phyloP scores from a whole-genome alignment of 1,140 invertebrate species.

The Meteorus sp. region DNA sequence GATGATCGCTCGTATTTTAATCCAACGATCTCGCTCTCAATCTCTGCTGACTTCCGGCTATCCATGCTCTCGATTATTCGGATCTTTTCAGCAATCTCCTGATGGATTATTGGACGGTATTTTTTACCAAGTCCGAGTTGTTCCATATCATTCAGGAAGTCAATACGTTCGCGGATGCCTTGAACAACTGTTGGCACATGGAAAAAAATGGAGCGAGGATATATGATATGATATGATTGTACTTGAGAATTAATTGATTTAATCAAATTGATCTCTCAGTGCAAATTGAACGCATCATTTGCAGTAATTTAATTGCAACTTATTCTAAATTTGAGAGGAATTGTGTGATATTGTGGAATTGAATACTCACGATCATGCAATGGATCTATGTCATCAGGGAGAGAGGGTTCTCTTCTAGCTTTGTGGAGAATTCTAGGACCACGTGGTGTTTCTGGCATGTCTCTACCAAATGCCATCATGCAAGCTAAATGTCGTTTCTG shows the following conservation, averaged over 20 bases:
- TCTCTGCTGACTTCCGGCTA: conserved; percentile 35
- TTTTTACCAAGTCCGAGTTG: conserved; percentile 54
- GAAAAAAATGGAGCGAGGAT: conserved; percentile 22
- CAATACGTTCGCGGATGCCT: conserved; percentile 55
- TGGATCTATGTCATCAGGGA: conserved; percentile 35
- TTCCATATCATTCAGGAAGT: conserved; percentile 58
- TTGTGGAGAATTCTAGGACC: conserved; percentile 38
- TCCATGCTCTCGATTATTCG: conserved; percentile 50
- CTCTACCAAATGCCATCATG: conserved; percentile 57
- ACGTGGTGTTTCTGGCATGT: conserved; percentile 53
- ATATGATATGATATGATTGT: neutral
- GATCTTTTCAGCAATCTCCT: conserved; percentile 57
- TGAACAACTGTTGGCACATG: conserved; percentile 41
- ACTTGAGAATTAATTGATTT: neutral
- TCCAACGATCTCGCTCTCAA: conserved; percentile 40
- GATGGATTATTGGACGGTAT: conserved; percentile 55
- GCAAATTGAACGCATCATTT: neutral
- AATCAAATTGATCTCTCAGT: neutral
- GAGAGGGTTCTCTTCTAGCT: conserved; percentile 24
- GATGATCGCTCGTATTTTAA: conserved; percentile 38
- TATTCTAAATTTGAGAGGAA: conserved; percentile 1
- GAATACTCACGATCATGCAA: conserved; percentile 46
- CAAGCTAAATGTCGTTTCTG: conserved; percentile 56
- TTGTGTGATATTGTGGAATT: neutral
- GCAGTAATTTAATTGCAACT: conserved; percentile 2